Evolutionary conservation across 2,113 vertebrate species (phyloP).

Genomic region (Apeltes quadracus): DNA sequence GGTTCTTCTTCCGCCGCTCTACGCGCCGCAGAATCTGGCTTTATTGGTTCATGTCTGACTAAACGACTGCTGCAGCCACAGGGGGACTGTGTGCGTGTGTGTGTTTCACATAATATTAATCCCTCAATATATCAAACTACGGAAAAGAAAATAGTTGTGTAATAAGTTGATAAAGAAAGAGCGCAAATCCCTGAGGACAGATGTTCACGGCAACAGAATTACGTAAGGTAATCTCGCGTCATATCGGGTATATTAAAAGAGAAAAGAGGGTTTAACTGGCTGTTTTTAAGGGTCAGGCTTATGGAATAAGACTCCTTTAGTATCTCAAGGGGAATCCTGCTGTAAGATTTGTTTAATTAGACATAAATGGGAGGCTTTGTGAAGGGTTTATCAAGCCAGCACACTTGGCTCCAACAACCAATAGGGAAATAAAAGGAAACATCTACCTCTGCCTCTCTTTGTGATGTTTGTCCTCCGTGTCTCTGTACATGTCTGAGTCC

Average conservation of each 20-base stretch:
- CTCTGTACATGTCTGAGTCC: constrained; percentile 20
- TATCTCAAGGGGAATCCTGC: not conserved
- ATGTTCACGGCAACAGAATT: constrained; percentile 31
- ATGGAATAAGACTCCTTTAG: constrained; percentile 2
- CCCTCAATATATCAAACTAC: constrained; percentile 36
- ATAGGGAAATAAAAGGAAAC: constrained; percentile 22
- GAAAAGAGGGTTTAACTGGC: not conserved
- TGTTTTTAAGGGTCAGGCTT: constrained; percentile 10
- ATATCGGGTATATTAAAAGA: constrained; percentile 18
- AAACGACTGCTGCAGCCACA: constrained; percentile 52
- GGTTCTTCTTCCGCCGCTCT: constrained; percentile 32
- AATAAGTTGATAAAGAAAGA: constrained; percentile 20
- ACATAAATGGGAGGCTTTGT: not conserved
- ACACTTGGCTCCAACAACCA: constrained; percentile 1
- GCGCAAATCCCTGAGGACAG: constrained; percentile 17
- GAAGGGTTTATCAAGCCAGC: not conserved
- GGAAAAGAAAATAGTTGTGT: constrained; percentile 1
- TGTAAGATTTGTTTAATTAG: constrained; percentile 31
- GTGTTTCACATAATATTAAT: constrained; percentile 54
- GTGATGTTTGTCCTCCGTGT: constrained; percentile 14
- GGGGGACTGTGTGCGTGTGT: constrained; percentile 18
- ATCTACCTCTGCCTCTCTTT: constrained; percentile 1
- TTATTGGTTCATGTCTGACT: constrained; percentile 64
- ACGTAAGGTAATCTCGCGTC: not conserved
- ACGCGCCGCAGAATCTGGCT: constrained; percentile 37